Evolutionary conservation across 2,888 invertebrate genomes (phyloP), one percentile per base, ranked within the genome.

Genomic region (Xanthia togata): DNA sequence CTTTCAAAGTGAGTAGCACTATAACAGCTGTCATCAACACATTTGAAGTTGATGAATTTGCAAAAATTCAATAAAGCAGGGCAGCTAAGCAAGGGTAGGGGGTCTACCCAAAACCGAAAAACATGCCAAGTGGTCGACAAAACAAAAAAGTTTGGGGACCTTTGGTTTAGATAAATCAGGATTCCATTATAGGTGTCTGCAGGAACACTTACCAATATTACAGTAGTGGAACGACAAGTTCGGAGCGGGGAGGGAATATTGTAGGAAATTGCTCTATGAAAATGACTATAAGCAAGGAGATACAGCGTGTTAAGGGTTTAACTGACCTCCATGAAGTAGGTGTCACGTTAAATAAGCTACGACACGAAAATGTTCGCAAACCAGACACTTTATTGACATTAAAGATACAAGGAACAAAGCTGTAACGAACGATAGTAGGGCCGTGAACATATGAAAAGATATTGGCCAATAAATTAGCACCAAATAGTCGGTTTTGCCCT

Each of bases 351-450:
- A 70, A 75, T 82, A 73, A 80, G 73, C 65, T 71, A 14, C 41
- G 55, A 75, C 50, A 59, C 59, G 44, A 68, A 63, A 80, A 77
- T 64, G 57, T 71, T 75, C 59, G 53, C 55, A 70, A 81, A 75
- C 65, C 68, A 84, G 82, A 85, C 77, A 79, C 41, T 82, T 86
- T 84, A 82, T 79, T 86, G 84, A 84, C 82, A 77, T 70, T 67
- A 73, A 59, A 67, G 69, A 44, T 70, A 79, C 69, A 78, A 72
- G 53, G 63, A 75, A 84, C 62, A 70, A 69, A 74, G 65, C 75
- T 62, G 70, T 82, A 79, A 65, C 69, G 53, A 70, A 78, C 35
- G 69, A 70, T 72, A 63, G 50, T 70, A 41, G 67, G 67, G 11
- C 59, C 65, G 57, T 73, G 72, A 44, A 76, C 55, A 76, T 68